Evolutionary conservation across 2,113 vertebrate genomes (phyloP).

Genomic region (Melozone crissalis): DNA sequence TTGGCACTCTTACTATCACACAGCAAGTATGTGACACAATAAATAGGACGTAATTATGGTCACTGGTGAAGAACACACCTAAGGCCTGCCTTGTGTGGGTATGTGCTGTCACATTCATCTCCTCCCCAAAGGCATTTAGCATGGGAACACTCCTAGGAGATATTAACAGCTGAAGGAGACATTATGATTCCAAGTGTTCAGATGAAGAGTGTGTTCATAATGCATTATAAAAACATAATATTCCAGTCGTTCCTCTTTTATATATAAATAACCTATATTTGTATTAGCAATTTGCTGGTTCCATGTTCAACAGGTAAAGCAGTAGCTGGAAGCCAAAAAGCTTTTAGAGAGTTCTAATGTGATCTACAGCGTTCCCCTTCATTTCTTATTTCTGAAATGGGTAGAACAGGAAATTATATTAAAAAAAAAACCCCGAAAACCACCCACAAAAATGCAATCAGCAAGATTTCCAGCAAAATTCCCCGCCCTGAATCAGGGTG

Average conservation of each 20-base stretch:
- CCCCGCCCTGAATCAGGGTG: neutral
- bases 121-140: neutral
- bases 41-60: neutral
- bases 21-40: neutral
- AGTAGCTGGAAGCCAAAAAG: neutral
- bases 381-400: constrained; percentile 5
- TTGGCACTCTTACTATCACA: neutral
- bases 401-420: constrained; percentile 13
- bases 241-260: neutral
- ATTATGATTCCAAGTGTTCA: neutral
- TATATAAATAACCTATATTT: neutral
- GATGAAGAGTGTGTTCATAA: neutral
- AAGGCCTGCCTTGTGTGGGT: neutral
- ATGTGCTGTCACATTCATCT: neutral
- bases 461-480: constrained; percentile 13
- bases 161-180: neutral
- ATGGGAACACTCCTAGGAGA: neutral
- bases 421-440: too few relatives aligned
- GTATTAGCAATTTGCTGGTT: neutral
- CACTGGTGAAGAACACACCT: neutral
- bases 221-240: neutral
- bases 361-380: neutral
- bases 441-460: neutral
- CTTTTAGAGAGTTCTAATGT: neutral
- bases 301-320: neutral